Percentiles rank a stretch among this genome's conserved stretches.
These are phyloP conservation scores for Nemapogon koenigi DNA, from an alignment of 2,888 invertebrate species.

Conservation along the genomic window DNA sequence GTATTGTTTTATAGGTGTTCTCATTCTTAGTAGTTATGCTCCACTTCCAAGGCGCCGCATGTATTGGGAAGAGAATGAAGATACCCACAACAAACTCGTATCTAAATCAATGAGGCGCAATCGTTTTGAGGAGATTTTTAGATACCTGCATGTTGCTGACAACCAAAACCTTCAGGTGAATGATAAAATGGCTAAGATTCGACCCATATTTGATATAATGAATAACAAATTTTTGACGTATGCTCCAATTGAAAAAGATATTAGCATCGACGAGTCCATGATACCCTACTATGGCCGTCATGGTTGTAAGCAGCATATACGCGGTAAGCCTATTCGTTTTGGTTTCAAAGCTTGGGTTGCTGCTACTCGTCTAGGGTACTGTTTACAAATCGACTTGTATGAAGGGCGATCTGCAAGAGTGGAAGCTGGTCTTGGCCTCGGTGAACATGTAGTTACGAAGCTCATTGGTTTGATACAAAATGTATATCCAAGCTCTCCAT, in stretches of 20 bases:
- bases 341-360: conserved; percentile 24
- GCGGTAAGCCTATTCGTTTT: conserved; percentile 22
- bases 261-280: conserved; percentile 28
- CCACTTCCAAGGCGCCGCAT: conserved; percentile 18
- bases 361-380: conserved; percentile 21
- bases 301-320: conserved; percentile 24
- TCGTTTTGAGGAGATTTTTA: conserved; percentile 21
- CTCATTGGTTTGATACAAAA: conserved; percentile 3
- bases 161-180: conserved; percentile 17
- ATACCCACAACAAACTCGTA: conserved; percentile 20
- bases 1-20: conserved; percentile 19
- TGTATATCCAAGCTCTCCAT: neutral
- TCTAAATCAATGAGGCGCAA: conserved; percentile 20
- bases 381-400: conserved; percentile 21
- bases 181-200: conserved; percentile 21
- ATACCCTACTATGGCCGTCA: conserved; percentile 28
- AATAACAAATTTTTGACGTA: conserved; percentile 20
- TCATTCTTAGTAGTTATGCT: conserved; percentile 21
- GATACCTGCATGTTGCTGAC: conserved; percentile 21
- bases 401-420: conserved; percentile 18
- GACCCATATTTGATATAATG: conserved; percentile 18
- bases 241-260: conserved; percentile 21
- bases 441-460: conserved; percentile 11
- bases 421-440: conserved; percentile 11
- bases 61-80: conserved; percentile 19